Percentiles rank a stretch among this genome's conserved stretches.
Evolutionary conservation across 2,888 invertebrate species (phyloP).

Genomic region (Ochropleura leucogaster): DNA sequence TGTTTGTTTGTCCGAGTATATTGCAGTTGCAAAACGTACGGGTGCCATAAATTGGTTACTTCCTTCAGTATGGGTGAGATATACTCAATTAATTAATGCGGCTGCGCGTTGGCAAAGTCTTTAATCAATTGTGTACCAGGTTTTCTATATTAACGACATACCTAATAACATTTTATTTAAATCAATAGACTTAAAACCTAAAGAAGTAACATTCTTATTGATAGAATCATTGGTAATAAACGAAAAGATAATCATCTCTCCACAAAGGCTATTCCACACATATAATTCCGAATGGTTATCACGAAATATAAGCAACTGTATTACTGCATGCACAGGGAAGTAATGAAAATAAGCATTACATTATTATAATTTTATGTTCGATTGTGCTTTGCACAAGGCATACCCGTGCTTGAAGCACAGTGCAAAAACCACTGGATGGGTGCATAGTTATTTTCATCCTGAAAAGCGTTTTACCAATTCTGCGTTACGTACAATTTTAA

Average conservation of each 20-base stretch:
- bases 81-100: background rate
- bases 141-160: background rate
- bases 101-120: background rate
- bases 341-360: constrained; percentile 6
- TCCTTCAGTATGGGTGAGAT: background rate
- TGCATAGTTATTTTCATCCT: background rate
- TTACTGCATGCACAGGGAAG: constrained; percentile 23
- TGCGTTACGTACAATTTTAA: background rate
- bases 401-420: background rate
- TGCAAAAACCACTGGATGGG: background rate
- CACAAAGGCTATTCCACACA: background rate
- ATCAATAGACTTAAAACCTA: background rate
- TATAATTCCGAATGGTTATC: background rate
- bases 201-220: background rate
- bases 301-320: background rate
- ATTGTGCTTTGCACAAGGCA: background rate
- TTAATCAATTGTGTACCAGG: background rate
- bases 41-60: background rate
- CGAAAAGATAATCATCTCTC: background rate
- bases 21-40: background rate
- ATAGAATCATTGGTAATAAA: background rate
- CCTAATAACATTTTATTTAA: background rate
- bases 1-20: background rate
- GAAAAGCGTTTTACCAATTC: background rate
- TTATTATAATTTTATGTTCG: background rate